Base-by-base conservation (phyloP, 2,888 invertebrate genomes). In the Anticlea derivata region DNA sequence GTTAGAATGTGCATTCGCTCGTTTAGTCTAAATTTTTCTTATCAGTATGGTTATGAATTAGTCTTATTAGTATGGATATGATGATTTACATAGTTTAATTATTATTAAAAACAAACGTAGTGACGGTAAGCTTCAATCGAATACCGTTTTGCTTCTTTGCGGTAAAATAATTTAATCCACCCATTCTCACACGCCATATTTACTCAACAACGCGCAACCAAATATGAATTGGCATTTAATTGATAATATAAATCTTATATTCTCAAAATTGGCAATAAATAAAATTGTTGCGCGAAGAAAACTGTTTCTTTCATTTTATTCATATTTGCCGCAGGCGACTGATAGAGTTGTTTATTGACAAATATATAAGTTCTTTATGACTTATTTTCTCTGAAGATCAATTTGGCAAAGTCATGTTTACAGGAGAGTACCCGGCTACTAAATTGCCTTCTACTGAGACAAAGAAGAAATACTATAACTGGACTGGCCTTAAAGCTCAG, bases 211-310 rank as follows among this genome's bases (percentile, higher is more conserved):
- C 57, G 50, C 50, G 55, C 51, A 50, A 45, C 52, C 55, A 38
- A 47, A 50, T 52, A 55, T 39, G 47, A 48, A 58, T 52, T 12
- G 47, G 44, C 37, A 50, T 58, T 55, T 55, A 55, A 58, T 58
- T 55, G 43, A 34, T 50, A 50, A 52, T 45, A 44, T 49, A 52
- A 55, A 44, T 50, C 40, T 51, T 20, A 39, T 30, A 27, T 37
- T 10, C 20, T 41, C 35, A 27, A 47, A 50, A 52, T 47, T 44
- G 55, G 55, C 45, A 34, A 52, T 58, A 55, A 58, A 53, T 55
- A 26, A 43, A 30, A 37, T 22, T 38, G 37, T 45, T 55, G 52
- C 55, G 33, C 35, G 48, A 52, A 41, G 35, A 46, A 49, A 46
- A 20, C 45, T 45, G 48, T 53, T 33, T 35, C 34, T 40, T 48